phyloP scores from a whole-genome alignment of 2,888 invertebrate genomes.

The Tipula confusa region DNA sequence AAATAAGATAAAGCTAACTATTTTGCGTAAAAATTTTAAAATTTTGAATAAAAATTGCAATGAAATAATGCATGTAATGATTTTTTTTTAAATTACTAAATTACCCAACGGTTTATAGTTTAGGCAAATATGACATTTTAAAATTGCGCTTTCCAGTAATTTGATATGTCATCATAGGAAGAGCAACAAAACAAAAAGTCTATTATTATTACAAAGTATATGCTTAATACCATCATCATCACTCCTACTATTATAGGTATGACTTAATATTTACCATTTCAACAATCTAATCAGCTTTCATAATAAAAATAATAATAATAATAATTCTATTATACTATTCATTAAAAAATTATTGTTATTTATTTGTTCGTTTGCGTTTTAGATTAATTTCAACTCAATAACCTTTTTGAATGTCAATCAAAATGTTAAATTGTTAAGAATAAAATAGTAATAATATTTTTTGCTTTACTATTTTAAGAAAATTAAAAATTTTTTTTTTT shows the following conservation, averaged over 20 bases:
- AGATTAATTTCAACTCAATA: slow-evolving; percentile 15
- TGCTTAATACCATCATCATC: not conserved
- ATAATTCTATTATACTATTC: not conserved
- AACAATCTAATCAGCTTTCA: slow-evolving; percentile 12
- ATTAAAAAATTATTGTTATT: not conserved
- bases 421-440: slow-evolving; percentile 20
- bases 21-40: no score
- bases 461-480: not conserved
- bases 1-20: no score
- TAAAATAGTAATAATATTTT: not conserved
- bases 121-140: no score
- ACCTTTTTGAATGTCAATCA: slow-evolving; percentile 25
- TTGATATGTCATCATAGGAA: not conserved
- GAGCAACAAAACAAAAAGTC: not conserved
- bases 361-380: not conserved
- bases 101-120: no score
- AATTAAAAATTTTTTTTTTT: slow-evolving; percentile 1
- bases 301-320: not conserved
- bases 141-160: no score
- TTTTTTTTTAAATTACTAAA: no score
- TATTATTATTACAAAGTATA: not conserved
- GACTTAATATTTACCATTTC: slow-evolving; percentile 25
- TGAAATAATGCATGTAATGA: no score
- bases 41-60: no score
- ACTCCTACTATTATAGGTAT: slow-evolving; percentile 20